These are phyloP conservation scores for Phenganax stokvisi DNA, from an alignment of 92 coral and sea anemone genomes.

Conservation along the genomic window DNA sequence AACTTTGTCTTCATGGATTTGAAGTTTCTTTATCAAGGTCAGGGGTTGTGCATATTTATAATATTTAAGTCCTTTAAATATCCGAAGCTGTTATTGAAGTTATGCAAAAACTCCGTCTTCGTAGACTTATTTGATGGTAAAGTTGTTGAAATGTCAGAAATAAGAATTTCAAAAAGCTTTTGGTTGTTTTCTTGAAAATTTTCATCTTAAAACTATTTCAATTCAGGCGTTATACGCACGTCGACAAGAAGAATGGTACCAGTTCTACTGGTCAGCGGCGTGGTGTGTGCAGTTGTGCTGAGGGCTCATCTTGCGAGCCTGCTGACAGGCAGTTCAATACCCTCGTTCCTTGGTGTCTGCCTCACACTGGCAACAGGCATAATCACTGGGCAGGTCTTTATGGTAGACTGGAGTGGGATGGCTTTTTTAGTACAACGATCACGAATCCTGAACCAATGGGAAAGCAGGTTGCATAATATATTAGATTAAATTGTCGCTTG, in stretches of 20 bases:
- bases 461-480: constrained; percentile 63
- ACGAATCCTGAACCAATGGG: constrained; percentile 99
- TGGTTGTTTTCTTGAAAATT: not conserved
- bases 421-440: constrained; percentile 92
- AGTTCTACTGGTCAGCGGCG: constrained; percentile 65
- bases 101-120: too few species aligned
- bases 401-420: constrained; percentile 98
- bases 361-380: constrained; percentile 98
- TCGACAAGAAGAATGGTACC: constrained; percentile 83
- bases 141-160: too few species aligned
- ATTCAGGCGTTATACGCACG: constrained; percentile 59
- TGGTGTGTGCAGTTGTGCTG: constrained; percentile 97
- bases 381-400: constrained; percentile 98
- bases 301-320: constrained; percentile 85
- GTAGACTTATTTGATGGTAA: too few species aligned
- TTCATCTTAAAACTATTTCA: not conserved
- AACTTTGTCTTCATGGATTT: too few species aligned
- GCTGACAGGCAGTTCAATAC: constrained; percentile 94
- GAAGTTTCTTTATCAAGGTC: too few species aligned
- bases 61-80: too few species aligned
- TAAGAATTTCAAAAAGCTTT: too few species aligned
- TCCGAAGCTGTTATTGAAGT: too few species aligned
- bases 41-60: too few species aligned
- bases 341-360: constrained; percentile 95
- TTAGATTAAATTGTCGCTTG: not conserved